Percentiles rank a stretch among this genome's conserved stretches.
phyloP scores from a whole-genome alignment of 2,888 invertebrate species.

The Clanis bilineata region DNA sequence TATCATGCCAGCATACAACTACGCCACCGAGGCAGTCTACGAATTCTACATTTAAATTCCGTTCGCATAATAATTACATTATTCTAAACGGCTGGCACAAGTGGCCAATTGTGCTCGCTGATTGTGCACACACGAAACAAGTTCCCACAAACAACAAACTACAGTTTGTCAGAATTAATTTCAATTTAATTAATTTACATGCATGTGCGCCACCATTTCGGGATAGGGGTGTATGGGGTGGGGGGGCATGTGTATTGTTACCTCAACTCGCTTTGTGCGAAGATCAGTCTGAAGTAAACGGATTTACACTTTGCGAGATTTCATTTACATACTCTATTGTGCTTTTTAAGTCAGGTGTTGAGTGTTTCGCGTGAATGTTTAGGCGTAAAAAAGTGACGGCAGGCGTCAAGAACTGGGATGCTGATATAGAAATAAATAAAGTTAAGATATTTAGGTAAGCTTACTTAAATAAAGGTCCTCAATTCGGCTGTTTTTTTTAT shows the following conservation, averaged over 20 bases:
- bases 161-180: constrained; percentile 13
- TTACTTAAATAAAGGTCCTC: no score
- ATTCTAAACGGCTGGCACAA: constrained; percentile 3
- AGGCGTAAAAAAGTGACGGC: not conserved
- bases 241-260: not conserved
- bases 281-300: not conserved
- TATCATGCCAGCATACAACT: no score
- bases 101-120: not conserved
- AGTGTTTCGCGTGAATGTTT: not conserved
- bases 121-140: constrained; percentile 10
- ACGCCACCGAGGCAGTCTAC: not conserved
- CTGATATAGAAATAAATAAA: no score
- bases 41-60: constrained; percentile 7
- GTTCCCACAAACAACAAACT: constrained; percentile 7
- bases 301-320: not conserved
- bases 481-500: no score
- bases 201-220: not conserved
- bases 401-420: no score
- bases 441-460: no score
- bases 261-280: not conserved
- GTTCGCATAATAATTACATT: constrained; percentile 1
- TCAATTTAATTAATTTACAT: constrained; percentile 9
- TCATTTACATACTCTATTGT: not conserved
- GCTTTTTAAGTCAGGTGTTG: not conserved
- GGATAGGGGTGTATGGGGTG: not conserved